These are phyloP conservation scores for Aromia moschata DNA, from an alignment of 2,888 invertebrate species.

Conservation along the genomic window DNA sequence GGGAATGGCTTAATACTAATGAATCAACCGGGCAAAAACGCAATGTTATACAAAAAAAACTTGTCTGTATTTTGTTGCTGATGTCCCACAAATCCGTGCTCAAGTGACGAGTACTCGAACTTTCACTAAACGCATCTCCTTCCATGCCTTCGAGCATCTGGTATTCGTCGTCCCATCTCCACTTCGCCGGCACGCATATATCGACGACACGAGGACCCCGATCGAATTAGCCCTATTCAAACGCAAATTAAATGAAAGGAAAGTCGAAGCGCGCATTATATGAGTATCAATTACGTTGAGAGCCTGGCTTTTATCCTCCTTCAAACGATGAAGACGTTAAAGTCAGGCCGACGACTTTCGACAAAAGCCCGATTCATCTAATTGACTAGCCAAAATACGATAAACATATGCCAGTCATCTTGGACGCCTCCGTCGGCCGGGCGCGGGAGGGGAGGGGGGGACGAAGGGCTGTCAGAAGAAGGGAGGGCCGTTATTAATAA, in stretches of 20 bases:
- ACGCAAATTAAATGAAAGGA: slow-evolving; percentile 18
- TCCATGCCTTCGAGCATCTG: no score
- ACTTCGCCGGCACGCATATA: no score
- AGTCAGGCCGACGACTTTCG: slow-evolving; percentile 21
- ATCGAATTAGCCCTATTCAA: slow-evolving; percentile 5
- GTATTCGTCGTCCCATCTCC: no score
- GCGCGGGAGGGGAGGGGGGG: slow-evolving; percentile 13
- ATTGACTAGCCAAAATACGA: slow-evolving; percentile 35
- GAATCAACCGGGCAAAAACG: no score
- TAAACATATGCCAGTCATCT: slow-evolving; percentile 41
- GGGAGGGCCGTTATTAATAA: slow-evolving; percentile 34
- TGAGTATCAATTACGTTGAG: slow-evolving; percentile 25
- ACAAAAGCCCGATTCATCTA: slow-evolving; percentile 29
- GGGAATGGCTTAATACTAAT: no score
- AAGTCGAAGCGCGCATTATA: slow-evolving; percentile 19
- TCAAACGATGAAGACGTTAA: slow-evolving; percentile 20
- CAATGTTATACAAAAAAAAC: no score
- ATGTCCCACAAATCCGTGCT: no score
- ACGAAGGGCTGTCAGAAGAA: slow-evolving; percentile 37
- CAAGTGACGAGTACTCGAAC: no score
- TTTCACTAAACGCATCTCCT: no score
- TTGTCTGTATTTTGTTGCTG: no score
- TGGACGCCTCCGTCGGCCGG: slow-evolving; percentile 26
- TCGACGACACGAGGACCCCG: no score
- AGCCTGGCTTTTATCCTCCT: slow-evolving; percentile 5